These are phyloP conservation scores for Idris sp. DNA, from an alignment of 1,140 invertebrate species.

Conservation along the genomic window DNA sequence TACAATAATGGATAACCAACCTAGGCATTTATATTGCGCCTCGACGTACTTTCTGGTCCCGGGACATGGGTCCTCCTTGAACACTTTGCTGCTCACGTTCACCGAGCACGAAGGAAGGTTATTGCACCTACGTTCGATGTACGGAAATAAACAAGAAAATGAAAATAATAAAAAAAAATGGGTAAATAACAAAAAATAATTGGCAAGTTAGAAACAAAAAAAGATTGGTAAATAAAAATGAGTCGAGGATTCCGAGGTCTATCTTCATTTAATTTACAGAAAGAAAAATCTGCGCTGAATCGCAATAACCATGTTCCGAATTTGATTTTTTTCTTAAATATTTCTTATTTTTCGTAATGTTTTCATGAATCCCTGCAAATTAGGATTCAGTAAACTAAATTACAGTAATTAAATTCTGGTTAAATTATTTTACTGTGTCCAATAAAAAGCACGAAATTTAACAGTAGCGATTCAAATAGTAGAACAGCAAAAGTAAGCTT, in stretches of 20 bases:
- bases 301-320: no score
- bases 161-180: constrained; percentile 17
- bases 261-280: no score
- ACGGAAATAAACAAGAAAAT: constrained; percentile 60
- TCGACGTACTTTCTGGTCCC: constrained; percentile 82
- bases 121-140: constrained; percentile 74
- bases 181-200: constrained; percentile 17
- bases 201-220: constrained; percentile 10
- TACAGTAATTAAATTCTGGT: no score
- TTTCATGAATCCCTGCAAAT: no score
- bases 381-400: no score
- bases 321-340: no score
- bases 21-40: constrained; percentile 81
- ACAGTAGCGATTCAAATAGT: neutral
- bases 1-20: constrained; percentile 67
- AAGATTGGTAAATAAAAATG: no score
- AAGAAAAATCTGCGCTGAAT: no score
- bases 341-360: no score
- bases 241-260: no score
- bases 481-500: neutral
- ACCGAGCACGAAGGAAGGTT: constrained; percentile 74
- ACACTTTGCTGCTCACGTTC: constrained; percentile 77
- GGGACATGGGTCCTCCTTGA: constrained; percentile 81
- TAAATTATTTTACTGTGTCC: no score
- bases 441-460: no score